Base-by-base conservation (phyloP, 92 coral and sea anemone species). In the Galaxea fascicularis region DNA sequence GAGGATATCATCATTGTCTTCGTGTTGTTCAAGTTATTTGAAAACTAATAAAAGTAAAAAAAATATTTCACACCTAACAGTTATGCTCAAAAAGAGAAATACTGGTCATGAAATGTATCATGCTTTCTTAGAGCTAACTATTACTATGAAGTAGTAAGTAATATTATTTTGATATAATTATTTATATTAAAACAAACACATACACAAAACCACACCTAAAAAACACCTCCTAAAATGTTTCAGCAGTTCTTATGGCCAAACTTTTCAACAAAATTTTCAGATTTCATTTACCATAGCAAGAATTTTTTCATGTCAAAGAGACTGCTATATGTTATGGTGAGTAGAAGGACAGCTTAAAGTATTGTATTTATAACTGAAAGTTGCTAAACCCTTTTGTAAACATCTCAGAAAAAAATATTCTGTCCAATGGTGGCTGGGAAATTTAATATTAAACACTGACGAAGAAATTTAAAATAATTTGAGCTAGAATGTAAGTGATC, bases 181-280 rank as follows among this genome's bases (percentile, higher is more conserved):
- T 15, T 9, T 58, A 15, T 4, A 17, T 6, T 53, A 66, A 17
- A 66, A 14, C 4, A 31, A 4, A 66, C 6, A 66, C 3, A 66
- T 13, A 77, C 9, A 78, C 60, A 46, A 18, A 78, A 67, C 84
- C 84, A 44, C 84, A 79, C 84, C 84, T 74, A 65, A 47, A 29
- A 28, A 18, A 57, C 65, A 27, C 84, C 84, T 79, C 27, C 18
- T 3, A n/a, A 64, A n/a, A 54, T 6, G 13, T 5, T 58, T 20
- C 45, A 10, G 27, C 20, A 73, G 26, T 12, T 15, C 41, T 60
- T 24, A 59, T 17, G 35, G 15, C 22, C 15, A 60, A 75, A 56
- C 31, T 16, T 22, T 39, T 76, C 3, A 18, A 41, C 52, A 69
- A 44, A n/a, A 46, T 45, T 71, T 71, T 15, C 14, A 67, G 49